Base-by-base conservation (phyloP, 2,797 vertebrate species). In the Scarus forsteni region DNA sequence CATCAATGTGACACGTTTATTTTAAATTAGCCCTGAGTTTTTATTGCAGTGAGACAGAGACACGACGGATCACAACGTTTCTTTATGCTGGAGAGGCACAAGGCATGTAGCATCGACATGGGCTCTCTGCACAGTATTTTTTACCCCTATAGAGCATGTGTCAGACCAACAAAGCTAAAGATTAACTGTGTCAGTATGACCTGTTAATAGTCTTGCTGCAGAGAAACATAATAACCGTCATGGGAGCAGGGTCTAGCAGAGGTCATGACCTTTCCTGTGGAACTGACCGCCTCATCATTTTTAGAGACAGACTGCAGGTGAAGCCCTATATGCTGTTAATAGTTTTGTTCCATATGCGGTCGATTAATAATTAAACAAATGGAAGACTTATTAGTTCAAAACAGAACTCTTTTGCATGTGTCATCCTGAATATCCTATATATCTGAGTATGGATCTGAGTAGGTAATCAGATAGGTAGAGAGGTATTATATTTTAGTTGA, bases 201-300 rank as follows among this genome's bases (percentile, higher is more conserved):
- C 49, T 69, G 60, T 79, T 83, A 78, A 81, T 9, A 58, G 63
- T 81, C 79, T 78, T 44, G 69, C 71, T 63, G 67, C 49, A 60
- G 15, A 44, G 62, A 77, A 80, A 71, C 6, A 1, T 68, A 73
- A 79, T 73, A 15, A 59, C 73, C 39, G 51, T 79, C 61, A 61
- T 59, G 44, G 66, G 78, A 79, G 64, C 27, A 60, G 49, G 53
- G 56, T 60, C 7, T 36, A 66, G 53, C 75, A 70, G 67, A 80
- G 77, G 81, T 78, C 79, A 63, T 10, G 0, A 1, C 70, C 70
- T 74, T 68, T 49, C 58, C 12, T n/a, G 39, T 55, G 60, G 7
- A 65, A 75, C 43, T 50, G 8, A 63, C 65, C 11, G 53, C 60
- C 36, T 70, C 77, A 80, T 81, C 60, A 61, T 65, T 75, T 83